These are phyloP conservation scores for Gnathonemus longibarbis DNA, from an alignment of 2,113 vertebrate species.

Conservation along the genomic window DNA sequence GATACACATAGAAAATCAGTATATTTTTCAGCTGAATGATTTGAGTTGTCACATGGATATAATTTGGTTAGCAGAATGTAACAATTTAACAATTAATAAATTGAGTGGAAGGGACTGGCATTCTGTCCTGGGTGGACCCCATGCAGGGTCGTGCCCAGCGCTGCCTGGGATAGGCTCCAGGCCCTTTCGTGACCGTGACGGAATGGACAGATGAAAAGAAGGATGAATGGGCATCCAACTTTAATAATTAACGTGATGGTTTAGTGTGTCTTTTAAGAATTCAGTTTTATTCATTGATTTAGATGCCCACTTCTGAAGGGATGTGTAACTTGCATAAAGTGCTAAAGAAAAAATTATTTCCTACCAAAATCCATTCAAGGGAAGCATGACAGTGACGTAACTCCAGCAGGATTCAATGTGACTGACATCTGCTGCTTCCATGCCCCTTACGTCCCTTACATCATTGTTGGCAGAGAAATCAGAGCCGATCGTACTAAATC, in stretches of 20 bases:
- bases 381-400: not conserved
- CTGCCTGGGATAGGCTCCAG: not conserved
- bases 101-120: not conserved
- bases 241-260: not conserved
- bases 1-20: not conserved
- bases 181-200: not conserved
- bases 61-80: not conserved
- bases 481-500: not conserved
- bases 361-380: not conserved
- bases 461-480: not conserved
- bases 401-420: not conserved
- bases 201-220: not conserved
- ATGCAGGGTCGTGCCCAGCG: not conserved
- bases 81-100: not conserved
- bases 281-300: not conserved
- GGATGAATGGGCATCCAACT: not conserved
- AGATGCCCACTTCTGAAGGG: not conserved
- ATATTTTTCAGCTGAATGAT: not conserved
- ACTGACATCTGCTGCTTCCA: not conserved
- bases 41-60: not conserved
- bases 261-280: not conserved
- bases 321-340: not conserved
- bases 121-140: not conserved
- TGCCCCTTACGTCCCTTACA: not conserved
- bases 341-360: not conserved